Evolutionary conservation across 1,140 invertebrate genomes (phyloP).

Genomic region (Aphelenchoides besseyi): DNA sequence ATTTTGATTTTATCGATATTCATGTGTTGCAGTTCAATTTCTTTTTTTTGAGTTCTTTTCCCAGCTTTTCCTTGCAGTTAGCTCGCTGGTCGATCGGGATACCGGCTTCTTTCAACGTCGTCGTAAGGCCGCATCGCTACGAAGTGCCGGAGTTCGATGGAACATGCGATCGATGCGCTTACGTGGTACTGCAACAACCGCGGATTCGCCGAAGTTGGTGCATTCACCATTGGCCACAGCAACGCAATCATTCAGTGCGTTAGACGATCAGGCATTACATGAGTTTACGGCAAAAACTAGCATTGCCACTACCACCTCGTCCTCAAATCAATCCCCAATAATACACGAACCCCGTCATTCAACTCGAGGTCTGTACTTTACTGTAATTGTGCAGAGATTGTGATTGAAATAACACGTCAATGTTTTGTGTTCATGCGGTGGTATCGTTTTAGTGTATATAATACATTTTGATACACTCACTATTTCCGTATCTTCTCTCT

Average conservation of each 20-base stretch:
- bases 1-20: neutral
- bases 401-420: neutral
- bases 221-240: slow-evolving; percentile 8
- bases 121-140: slow-evolving; percentile 50
- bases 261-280: slow-evolving; percentile 4
- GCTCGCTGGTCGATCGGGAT: neutral
- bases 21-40: neutral
- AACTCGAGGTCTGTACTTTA: neutral
- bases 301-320: neutral
- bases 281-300: neutral
- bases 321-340: slow-evolving; percentile 8
- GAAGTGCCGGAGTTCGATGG: slow-evolving; percentile 30
- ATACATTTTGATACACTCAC: neutral
- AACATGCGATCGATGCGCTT: slow-evolving; percentile 31
- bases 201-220: slow-evolving; percentile 16
- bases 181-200: slow-evolving; percentile 5
- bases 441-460: neutral
- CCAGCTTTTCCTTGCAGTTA: slow-evolving; percentile 3
- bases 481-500: neutral
- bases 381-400: neutral
- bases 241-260: slow-evolving; percentile 8
- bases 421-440: neutral
- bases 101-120: slow-evolving; percentile 45
- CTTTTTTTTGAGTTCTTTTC: neutral
- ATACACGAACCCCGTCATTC: neutral